Base-by-base conservation (phyloP, 1,140 invertebrate species). In the Pogonus chalceus region DNA sequence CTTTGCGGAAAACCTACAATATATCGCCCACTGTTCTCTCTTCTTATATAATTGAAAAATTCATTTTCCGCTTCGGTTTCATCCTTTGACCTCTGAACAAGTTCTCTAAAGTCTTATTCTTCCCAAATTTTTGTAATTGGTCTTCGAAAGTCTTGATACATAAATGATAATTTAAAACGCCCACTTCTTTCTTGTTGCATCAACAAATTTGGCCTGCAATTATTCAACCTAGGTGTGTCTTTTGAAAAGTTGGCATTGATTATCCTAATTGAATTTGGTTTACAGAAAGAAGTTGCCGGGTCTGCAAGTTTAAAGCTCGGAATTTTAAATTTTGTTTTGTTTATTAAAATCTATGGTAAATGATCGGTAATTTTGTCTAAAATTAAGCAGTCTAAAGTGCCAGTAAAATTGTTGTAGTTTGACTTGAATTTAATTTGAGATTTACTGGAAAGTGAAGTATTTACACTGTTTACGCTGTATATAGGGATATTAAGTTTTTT, bases 61-160 rank as follows among this genome's bases (percentile, higher is more conserved):
- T 58, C 49, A 10, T 20, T 18, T 56, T 61, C 54, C 23, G 62
- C 64, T 31, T 52, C n/a, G 16, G 21, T 50, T 54, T 56, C 57
- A 49, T 23, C 23, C 35, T 23, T 22, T 20, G 57, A 52, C 18
- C 50, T 24, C 12, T 23, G 50, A n/a, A 20, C 51, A 47, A 20
- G 4, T 31, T 52, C 16, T 16, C 14, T 35, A 14, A 62, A 14
- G 48, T 61, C 51, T 49, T 65, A 58, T 10, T 58, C n/a, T 60
- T 62, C 52, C 62, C 59, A 62, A 58, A 61, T 51, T 59, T 61
- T 35, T 47, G 16, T 20, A 61, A 22, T 21, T 49, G 35, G n/a
- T 56, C 16, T 46, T 59, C 48, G 22, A 21, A 21, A 4, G 50
- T 46, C 2, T 20, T 4, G 16, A 55, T 37, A 20, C 55, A 49